Conservation (phyloP, 30 jellyfish, hydroid and myxozoan genomes). For the Hydra vulgaris region DNA sequence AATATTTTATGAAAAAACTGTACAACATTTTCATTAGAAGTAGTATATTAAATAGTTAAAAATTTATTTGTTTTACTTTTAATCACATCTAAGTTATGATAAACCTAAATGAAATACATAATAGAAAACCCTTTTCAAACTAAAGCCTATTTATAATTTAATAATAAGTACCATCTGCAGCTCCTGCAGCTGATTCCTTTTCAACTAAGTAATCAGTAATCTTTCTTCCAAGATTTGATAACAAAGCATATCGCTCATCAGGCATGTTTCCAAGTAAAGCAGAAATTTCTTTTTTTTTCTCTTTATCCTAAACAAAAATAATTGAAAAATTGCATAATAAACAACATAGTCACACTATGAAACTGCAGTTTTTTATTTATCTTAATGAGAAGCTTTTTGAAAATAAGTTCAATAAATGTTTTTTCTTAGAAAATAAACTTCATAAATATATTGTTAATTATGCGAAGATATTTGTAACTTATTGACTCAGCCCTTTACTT, state of each 20-base stretch:
- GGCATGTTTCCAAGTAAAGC: slow-evolving; percentile 84
- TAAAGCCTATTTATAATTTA: too few species aligned
- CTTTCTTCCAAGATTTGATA: slow-evolving; percentile 76
- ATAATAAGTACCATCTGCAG: background rate
- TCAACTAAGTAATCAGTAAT: slow-evolving; percentile 92
- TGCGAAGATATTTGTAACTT: too few species aligned
- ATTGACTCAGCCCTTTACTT: too few species aligned
- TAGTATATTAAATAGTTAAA: background rate
- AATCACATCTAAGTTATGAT: background rate
- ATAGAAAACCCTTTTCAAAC: background rate
- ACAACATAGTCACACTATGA: too few species aligned
- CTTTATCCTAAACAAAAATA: slow-evolving; percentile 59
- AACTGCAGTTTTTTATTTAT: background rate
- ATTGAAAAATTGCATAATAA: background rate
- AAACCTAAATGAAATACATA: background rate
- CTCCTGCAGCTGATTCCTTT: slow-evolving; percentile 64
- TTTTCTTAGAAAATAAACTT: too few species aligned
- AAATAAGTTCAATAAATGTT: too few species aligned
- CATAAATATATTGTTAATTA: too few species aligned
- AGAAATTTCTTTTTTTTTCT: slow-evolving; percentile 65
- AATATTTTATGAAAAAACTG: too few species aligned
- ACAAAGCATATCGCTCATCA: slow-evolving; percentile 93
- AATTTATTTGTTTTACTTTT: background rate
- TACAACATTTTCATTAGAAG: too few species aligned
- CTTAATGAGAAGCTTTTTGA: too few species aligned